Evolutionary conservation across 2,113 vertebrate genomes (phyloP), one percentile per base, ranked within the genome.

Genomic region (Pelvicachromis taeniatus): DNA sequence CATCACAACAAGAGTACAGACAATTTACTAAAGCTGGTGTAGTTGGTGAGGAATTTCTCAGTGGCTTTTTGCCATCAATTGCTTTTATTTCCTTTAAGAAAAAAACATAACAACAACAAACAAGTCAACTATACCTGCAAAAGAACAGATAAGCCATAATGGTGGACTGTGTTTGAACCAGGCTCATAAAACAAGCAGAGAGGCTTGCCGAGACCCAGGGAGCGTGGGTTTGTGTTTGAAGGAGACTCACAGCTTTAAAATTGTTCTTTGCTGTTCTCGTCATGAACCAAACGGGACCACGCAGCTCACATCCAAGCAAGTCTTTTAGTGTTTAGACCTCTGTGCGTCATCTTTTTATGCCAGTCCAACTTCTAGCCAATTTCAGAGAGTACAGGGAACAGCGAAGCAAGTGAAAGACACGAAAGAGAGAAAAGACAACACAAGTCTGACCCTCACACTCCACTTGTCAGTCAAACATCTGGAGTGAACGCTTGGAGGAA

Each of bases 21-120:
- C 19, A 53, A 54, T 86, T 88, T 90, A 85, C 78, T 78, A 68
- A 87, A 85, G 63, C 82, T 80, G 73, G 52, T 50, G 40, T 77
- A 50, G 77, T 83, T 85, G 54, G 65, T 70, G 17, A 42, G 38
- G 11, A 40, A 65, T 53, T 75, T 83, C 80, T 79, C 81, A 14
- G 45, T 77, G 56, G 73, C 40, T 59, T 90, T 91, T 90, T 56
- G 16, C 85, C 89, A 92, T 94, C 85, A 94, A 90, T 94, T 94
- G 92, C 78, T 90, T 94, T 89, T 86, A 92, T 92, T 92, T 45
- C 85, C 87, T 93, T 94, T 8, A 59, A 85, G 75, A 85, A 82
- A 77, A 84, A 63, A 50, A 33, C 59, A 83, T 48, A 92, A 85
- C 78, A 85, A 87, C 77, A 83, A 88, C 80, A 92, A 95, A 91